phyloP scores from a whole-genome alignment of 2,113 vertebrate genomes.

The Lathamus discolor region DNA sequence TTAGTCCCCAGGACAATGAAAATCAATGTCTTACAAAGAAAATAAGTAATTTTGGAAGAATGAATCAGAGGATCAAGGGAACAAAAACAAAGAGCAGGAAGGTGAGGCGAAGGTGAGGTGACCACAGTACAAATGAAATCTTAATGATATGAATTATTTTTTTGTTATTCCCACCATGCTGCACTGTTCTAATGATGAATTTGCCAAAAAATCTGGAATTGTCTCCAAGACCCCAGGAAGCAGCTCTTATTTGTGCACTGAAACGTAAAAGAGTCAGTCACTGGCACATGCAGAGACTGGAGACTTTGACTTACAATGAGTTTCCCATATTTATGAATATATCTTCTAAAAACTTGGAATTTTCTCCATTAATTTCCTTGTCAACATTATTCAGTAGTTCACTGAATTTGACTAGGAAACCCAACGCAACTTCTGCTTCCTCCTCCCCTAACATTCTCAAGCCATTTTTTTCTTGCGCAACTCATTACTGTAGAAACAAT shows the following conservation, averaged over 20 bases:
- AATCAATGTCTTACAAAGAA: not conserved
- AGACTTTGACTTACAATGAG: not conserved
- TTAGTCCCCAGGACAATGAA: not conserved
- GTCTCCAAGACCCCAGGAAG: not conserved
- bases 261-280: not conserved
- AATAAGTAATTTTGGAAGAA: not conserved
- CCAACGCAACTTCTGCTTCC: not conserved
- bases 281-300: not conserved
- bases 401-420: not conserved
- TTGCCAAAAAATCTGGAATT: slow-evolving; percentile 31
- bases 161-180: not conserved
- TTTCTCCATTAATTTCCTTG: not conserved
- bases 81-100: not conserved
- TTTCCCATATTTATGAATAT: slow-evolving; percentile 5
- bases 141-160: not conserved
- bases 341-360: not conserved
- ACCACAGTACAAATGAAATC: not conserved
- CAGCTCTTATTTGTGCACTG: slow-evolving; percentile 12
- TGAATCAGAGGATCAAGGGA: not conserved
- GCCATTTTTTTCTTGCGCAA: not conserved
- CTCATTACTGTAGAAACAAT: slow-evolving; percentile 13
- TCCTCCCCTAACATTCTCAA: not conserved
- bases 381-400: not conserved
- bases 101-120: not conserved
- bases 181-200: not conserved